phyloP scores from a whole-genome alignment of 2,113 vertebrate genomes.

The Conger conger region DNA sequence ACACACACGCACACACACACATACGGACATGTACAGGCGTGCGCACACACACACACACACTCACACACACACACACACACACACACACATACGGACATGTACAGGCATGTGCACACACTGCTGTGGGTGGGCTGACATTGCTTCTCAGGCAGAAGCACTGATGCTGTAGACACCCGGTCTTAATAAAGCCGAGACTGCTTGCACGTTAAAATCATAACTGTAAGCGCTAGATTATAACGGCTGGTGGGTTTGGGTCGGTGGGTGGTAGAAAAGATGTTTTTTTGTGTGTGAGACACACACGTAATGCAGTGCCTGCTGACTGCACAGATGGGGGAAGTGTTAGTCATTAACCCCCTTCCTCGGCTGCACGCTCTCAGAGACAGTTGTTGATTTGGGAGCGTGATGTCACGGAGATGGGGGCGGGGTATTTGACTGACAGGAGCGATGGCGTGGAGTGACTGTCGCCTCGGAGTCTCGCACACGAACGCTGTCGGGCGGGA shows the following conservation, averaged over 20 bases:
- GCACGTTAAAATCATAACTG: not conserved
- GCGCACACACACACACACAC: too few species aligned
- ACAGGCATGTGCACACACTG: too few species aligned
- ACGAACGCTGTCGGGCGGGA: constrained; percentile 30
- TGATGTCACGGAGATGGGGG: constrained; percentile 16
- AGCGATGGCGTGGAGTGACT: constrained; percentile 23
- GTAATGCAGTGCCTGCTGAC: not conserved
- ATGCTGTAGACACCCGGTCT: not conserved
- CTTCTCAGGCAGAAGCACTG: not conserved
- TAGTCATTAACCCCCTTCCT: not conserved
- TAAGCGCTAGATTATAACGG: not conserved
- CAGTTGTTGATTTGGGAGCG: constrained; percentile 1
- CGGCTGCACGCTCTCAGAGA: not conserved
- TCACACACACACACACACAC: too few species aligned
- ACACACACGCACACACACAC: too few species aligned
- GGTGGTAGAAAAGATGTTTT: not conserved
- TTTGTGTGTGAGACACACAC: not conserved
- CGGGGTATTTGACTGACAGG: constrained; percentile 8
- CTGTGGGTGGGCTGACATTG: not conserved
- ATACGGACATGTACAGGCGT: too few species aligned
- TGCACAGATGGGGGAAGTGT: not conserved
- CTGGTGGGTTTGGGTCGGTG: not conserved
- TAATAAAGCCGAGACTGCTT: not conserved
- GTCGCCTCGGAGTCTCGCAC: not conserved
- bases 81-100: too few species aligned